phyloP scores from a whole-genome alignment of 2,797 vertebrate genomes.

The Etheostoma perlongum region DNA sequence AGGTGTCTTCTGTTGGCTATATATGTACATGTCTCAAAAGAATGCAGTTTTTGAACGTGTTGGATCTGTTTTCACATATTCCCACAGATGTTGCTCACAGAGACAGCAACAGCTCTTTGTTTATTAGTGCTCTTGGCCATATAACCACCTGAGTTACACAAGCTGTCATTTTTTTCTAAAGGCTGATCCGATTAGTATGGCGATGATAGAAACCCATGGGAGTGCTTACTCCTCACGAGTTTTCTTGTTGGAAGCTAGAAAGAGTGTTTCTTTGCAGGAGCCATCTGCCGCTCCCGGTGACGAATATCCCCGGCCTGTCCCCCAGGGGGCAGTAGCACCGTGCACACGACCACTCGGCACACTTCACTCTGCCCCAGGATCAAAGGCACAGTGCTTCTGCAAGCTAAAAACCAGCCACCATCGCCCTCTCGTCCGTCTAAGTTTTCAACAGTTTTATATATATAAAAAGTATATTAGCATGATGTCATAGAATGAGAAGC shows the following conservation, averaged over 20 bases:
- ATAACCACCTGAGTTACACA: constrained; percentile 68
- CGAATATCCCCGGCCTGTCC: constrained; percentile 45
- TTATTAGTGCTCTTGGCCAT: constrained; percentile 56
- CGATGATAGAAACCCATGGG: constrained; percentile 75
- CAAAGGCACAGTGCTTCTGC: constrained; percentile 57
- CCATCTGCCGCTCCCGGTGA: constrained; percentile 63
- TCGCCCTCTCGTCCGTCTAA: constrained; percentile 51
- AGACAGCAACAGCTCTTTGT: constrained; percentile 51
- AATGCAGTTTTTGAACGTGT: background rate
- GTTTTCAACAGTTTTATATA: constrained; percentile 58
- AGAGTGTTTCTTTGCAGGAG: constrained; percentile 64
- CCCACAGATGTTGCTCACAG: constrained; percentile 44
- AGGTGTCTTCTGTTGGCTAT: background rate
- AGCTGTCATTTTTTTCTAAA: constrained; percentile 55
- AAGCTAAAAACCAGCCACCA: constrained; percentile 35
- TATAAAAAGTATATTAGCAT: constrained; percentile 57
- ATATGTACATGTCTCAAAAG: background rate
- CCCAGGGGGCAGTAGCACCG: constrained; percentile 81
- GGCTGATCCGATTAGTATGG: constrained; percentile 71
- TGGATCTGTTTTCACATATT: constrained; percentile 18
- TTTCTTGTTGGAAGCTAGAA: constrained; percentile 68
- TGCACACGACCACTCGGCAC: constrained; percentile 51
- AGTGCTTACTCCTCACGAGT: constrained; percentile 66
- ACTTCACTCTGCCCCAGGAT: constrained; percentile 49
- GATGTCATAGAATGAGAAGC: constrained; percentile 65